Evolutionary conservation across 2,888 invertebrate genomes (phyloP).

Genomic region (Ctena decussata): DNA sequence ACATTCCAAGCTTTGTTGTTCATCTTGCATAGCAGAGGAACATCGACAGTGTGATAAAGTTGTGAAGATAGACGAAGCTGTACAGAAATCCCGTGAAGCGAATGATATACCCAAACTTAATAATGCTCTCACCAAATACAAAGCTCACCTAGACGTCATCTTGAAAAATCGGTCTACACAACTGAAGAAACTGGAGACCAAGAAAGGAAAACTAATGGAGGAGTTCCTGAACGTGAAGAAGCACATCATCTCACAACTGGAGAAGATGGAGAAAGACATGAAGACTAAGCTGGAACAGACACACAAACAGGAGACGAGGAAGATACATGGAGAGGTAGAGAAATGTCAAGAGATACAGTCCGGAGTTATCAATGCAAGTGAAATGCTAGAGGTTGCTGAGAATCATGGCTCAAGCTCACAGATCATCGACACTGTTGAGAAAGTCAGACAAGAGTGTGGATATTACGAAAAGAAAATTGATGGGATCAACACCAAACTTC

Average conservation of each 20-base stretch:
- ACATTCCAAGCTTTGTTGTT: slow-evolving; percentile 66
- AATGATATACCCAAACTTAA: slow-evolving; percentile 55
- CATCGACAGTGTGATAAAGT: slow-evolving; percentile 69
- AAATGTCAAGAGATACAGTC: slow-evolving; percentile 64
- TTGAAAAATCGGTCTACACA: slow-evolving; percentile 58
- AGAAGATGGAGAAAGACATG: slow-evolving; percentile 70
- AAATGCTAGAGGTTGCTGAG: slow-evolving; percentile 56
- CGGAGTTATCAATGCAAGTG: slow-evolving; percentile 63
- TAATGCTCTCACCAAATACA: slow-evolving; percentile 62
- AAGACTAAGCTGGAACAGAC: slow-evolving; percentile 66
- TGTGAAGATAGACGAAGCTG: slow-evolving; percentile 60
- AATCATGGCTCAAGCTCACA: slow-evolving; percentile 70
- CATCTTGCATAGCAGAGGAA: slow-evolving; percentile 65
- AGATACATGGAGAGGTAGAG: slow-evolving; percentile 63
- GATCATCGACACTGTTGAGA: slow-evolving; percentile 62
- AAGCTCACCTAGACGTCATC: slow-evolving; percentile 56
- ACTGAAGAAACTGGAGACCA: slow-evolving; percentile 62
- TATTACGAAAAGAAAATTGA: slow-evolving; percentile 70
- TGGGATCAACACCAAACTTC: slow-evolving; percentile 58
- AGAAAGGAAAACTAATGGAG: slow-evolving; percentile 64
- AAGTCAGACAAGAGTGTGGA: slow-evolving; percentile 64
- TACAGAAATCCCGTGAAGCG: slow-evolving; percentile 48
- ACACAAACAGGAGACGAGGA: slow-evolving; percentile 64
- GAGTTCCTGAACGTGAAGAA: slow-evolving; percentile 67
- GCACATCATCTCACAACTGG: slow-evolving; percentile 65